Evolutionary conservation across 2,113 vertebrate genomes (phyloP).

Genomic region (Amazona vittata): DNA sequence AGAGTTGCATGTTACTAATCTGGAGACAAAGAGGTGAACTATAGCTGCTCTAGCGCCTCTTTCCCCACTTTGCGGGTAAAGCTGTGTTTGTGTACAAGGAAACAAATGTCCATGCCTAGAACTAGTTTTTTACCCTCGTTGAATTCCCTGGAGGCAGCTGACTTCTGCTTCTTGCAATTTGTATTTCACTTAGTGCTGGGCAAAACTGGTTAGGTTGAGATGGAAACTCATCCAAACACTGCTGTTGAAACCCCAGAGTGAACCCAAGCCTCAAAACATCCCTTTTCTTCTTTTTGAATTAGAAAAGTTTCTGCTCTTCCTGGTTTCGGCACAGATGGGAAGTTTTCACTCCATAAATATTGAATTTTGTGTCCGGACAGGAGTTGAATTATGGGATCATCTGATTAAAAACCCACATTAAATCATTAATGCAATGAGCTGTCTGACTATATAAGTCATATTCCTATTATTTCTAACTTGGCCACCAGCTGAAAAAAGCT

Average conservation of each 20-base stretch:
- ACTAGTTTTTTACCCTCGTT: rapidly evolving
- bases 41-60: not conserved
- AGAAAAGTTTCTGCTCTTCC: not conserved
- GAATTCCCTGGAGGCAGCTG: not conserved
- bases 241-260: not conserved
- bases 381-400: not conserved
- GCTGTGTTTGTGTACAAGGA: not conserved
- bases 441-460: not conserved
- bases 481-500: not conserved
- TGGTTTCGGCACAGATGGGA: not conserved
- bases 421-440: constrained; percentile 44
- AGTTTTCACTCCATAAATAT: constrained; percentile 14
- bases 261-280: not conserved
- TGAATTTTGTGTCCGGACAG: not conserved
- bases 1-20: not conserved
- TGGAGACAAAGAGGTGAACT: not conserved
- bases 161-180: not conserved
- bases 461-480: constrained; percentile 25
- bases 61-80: not conserved
- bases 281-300: not conserved
- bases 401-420: not conserved
- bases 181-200: not conserved
- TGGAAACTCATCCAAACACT: not conserved
- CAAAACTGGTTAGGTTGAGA: not conserved
- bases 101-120: not conserved